Percentiles rank a stretch among this genome's conserved stretches.
These are phyloP conservation scores for Diploptera punctata DNA, from an alignment of 2,888 invertebrate species.

Conservation along the genomic window DNA sequence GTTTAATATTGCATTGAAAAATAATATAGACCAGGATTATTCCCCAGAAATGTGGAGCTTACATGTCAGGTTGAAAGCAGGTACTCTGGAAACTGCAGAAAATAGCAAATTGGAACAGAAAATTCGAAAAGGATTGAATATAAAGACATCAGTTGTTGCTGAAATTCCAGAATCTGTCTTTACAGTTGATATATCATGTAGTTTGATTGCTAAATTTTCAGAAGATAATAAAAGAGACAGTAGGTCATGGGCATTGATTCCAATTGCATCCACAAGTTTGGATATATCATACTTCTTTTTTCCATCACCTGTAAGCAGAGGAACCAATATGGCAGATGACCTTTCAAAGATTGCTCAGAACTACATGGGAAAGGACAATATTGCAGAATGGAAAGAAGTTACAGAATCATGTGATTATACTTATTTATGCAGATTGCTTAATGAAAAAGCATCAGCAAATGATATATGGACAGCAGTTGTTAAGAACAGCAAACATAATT, in stretches of 20 bases:
- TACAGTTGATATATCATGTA: background rate
- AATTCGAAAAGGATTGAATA: background rate
- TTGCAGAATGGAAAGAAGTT: background rate
- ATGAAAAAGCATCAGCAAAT: background rate
- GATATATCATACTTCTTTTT: slow-evolving; percentile 6
- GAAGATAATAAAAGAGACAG: background rate
- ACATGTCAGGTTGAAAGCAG: background rate
- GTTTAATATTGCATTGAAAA: background rate
- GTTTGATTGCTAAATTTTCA: background rate
- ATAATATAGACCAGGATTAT: background rate
- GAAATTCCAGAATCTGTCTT: background rate
- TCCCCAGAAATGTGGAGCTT: background rate
- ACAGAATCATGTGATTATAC: background rate
- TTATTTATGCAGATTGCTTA: background rate
- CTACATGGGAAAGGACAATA: background rate
- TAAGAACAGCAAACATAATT: background rate
- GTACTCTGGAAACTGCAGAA: background rate
- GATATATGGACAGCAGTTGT: background rate
- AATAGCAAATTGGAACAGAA: slow-evolving; percentile 5
- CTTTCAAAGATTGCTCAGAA: background rate
- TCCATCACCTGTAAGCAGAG: background rate
- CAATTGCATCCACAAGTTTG: background rate
- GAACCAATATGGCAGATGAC: background rate
- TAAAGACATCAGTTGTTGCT: background rate
- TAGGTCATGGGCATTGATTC: background rate